A percentile compares a stretch with the other conserved stretches of the same genome.
phyloP scores from a whole-genome alignment of 2,888 invertebrate genomes.

The Trachelus stipa region DNA sequence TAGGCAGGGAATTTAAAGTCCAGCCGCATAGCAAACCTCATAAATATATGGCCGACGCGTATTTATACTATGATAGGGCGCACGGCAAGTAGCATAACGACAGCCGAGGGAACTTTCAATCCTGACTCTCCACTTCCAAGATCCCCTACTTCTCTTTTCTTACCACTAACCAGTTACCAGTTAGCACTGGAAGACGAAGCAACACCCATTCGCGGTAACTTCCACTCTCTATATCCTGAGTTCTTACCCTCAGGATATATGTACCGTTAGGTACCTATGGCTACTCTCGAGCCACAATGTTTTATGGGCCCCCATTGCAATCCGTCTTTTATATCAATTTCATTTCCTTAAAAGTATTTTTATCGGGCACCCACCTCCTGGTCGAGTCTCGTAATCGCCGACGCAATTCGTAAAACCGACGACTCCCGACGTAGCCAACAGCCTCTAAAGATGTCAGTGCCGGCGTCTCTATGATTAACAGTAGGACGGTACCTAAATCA shows the following conservation, averaged over 20 bases:
- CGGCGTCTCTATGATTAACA: slow-evolving; percentile 39
- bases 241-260: slow-evolving; percentile 27
- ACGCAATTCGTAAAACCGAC: slow-evolving; percentile 39
- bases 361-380: slow-evolving; percentile 27
- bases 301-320: slow-evolving; percentile 38
- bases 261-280: slow-evolving; percentile 11
- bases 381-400: slow-evolving; percentile 20
- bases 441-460: slow-evolving; percentile 28
- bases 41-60: slow-evolving; percentile 42
- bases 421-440: slow-evolving; percentile 29
- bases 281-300: slow-evolving; percentile 16
- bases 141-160: slow-evolving; percentile 14
- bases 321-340: slow-evolving; percentile 47
- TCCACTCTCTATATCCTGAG: slow-evolving; percentile 9
- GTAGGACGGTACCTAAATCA: neutral
- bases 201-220: slow-evolving; percentile 14
- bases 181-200: slow-evolving; percentile 1
- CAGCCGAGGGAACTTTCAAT: slow-evolving; percentile 42
- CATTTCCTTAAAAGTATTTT: slow-evolving; percentile 53
- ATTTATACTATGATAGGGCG: slow-evolving; percentile 22
- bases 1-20: slow-evolving; percentile 44
- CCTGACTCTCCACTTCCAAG: slow-evolving; percentile 27
- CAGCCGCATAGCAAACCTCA: slow-evolving; percentile 35
- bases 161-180: slow-evolving; percentile 17
- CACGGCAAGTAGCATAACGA: slow-evolving; percentile 33